phyloP scores from a whole-genome alignment of 2,797 vertebrate genomes.

The Crossoptilon crossoptilon region DNA sequence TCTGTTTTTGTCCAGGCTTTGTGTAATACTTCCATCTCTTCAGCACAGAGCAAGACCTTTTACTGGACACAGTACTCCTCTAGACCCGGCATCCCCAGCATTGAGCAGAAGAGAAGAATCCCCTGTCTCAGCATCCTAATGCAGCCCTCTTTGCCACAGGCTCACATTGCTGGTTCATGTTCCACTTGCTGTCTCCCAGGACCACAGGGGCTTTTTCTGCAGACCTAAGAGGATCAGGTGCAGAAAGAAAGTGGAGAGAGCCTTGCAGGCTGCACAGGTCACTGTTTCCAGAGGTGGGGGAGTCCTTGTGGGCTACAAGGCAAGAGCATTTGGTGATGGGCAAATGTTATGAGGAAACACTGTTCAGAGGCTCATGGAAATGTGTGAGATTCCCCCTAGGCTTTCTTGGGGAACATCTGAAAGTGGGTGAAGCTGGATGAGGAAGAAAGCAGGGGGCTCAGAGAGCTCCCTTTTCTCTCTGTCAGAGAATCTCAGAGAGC shows the following conservation, averaged over 20 bases:
- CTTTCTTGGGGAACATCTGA: neutral
- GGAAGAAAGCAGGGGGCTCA: neutral
- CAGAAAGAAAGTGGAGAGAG: accelerated
- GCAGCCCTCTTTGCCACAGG: neutral
- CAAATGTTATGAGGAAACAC: accelerated
- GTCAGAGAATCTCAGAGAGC: neutral
- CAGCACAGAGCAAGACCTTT: neutral
- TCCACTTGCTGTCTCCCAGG: neutral
- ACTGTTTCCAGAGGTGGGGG: neutral
- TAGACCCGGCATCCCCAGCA: neutral
- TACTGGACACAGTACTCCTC: neutral
- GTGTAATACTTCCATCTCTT: neutral
- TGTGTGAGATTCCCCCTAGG: neutral
- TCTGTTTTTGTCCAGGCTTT: neutral
- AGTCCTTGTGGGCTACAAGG: neutral
- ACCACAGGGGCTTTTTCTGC: neutral
- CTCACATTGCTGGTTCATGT: neutral
- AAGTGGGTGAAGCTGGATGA: neutral
- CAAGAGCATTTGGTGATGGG: accelerated
- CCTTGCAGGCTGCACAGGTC: neutral
- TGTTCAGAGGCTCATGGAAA: neutral
- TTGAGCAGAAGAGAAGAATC: neutral
- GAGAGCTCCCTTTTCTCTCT: neutral
- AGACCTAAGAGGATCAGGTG: neutral
- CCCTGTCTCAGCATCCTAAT: neutral